A percentile compares a stretch with the other conserved stretches of the same genome.
Evolutionary conservation across 2,888 invertebrate genomes (phyloP).

Genomic region (Macrophya annulata): DNA sequence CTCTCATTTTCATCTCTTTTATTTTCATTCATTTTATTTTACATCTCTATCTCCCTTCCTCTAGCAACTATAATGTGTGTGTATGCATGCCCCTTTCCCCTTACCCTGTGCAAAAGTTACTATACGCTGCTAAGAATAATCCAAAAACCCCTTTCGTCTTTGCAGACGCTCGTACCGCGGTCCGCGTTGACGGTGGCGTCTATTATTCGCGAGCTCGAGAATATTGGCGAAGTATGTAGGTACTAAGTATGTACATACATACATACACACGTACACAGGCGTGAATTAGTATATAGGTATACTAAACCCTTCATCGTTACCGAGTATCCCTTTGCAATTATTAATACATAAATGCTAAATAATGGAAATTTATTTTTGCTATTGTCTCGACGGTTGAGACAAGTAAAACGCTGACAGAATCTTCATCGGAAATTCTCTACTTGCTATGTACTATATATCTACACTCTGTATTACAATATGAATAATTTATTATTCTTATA

Average conservation of each 20-base stretch:
- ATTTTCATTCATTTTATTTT: constrained; percentile 13
- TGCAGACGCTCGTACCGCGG: neutral
- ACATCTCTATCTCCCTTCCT: neutral
- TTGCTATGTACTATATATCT: neutral
- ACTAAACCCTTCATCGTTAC: constrained; percentile 15
- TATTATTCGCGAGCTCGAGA: constrained; percentile 41
- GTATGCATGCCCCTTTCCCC: constrained; percentile 34
- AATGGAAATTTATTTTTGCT: constrained; percentile 77
- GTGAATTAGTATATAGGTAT: neutral
- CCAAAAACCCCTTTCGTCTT: constrained; percentile 40
- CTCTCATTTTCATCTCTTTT: constrained; percentile 25
- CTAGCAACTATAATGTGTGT: constrained; percentile 5
- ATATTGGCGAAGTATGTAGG: neutral
- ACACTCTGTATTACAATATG: neutral
- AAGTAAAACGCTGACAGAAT: neutral
- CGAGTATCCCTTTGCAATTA: constrained; percentile 67
- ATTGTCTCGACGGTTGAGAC: constrained; percentile 54
- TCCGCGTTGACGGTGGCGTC: constrained; percentile 34
- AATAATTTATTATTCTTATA: neutral
- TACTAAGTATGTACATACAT: neutral
- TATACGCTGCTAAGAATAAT: constrained; percentile 38
- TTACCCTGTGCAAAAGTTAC: constrained; percentile 25
- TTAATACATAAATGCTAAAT: constrained; percentile 78
- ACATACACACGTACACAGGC: neutral
- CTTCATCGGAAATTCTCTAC: neutral